Conservation (phyloP, 2,113 vertebrate genomes). For the Eptesicus fuscus region DNA sequence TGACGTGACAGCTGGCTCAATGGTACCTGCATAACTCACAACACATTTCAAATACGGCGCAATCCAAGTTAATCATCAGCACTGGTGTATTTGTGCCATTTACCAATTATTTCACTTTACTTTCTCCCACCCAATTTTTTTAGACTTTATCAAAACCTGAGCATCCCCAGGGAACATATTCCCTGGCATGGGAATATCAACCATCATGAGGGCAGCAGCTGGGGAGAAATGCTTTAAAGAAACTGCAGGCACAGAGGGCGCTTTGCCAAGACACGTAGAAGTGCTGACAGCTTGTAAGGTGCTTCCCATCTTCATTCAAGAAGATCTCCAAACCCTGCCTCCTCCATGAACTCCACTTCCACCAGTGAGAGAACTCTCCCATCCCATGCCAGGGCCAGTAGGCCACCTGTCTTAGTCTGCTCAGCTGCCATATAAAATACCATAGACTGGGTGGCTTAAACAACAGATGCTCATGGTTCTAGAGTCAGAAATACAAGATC, state of each 20-base stretch:
- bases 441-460: not conserved
- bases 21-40: not conserved
- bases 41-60: not conserved
- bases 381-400: not conserved
- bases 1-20: not conserved
- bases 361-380: not conserved
- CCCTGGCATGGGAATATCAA: not conserved
- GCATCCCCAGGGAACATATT: not conserved
- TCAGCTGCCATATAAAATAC: not conserved
- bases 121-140: not conserved
- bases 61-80: not conserved
- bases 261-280: not conserved
- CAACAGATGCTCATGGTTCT: not conserved
- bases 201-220: not conserved
- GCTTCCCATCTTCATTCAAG: not conserved
- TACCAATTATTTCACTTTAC: not conserved
- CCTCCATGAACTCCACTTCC: not conserved
- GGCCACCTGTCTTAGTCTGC: not conserved
- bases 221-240: not conserved
- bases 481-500: not conserved
- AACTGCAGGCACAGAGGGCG: not conserved
- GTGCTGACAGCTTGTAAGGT: not conserved
- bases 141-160: constrained; percentile 11
- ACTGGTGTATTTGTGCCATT: not conserved
- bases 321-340: not conserved